A percentile compares a stretch with the other conserved stretches of the same genome.
phyloP scores from a whole-genome alignment of 2,888 invertebrate genomes.

The Strigamia crassipes region DNA sequence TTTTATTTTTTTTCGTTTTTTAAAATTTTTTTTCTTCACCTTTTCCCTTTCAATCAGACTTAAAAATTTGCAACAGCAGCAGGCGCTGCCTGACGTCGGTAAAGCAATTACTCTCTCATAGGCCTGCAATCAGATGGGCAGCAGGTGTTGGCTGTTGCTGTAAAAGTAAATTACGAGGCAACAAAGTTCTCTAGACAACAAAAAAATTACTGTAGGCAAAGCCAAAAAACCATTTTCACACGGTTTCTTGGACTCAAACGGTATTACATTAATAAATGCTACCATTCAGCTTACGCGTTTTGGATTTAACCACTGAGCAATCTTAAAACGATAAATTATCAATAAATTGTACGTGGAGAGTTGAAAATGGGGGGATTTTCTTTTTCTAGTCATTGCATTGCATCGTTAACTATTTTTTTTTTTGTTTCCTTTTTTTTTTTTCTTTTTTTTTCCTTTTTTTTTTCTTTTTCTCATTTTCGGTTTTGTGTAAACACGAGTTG shows the following conservation, averaged over 20 bases:
- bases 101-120: constrained; percentile 42
- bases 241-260: constrained; percentile 20
- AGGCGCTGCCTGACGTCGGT: constrained; percentile 36
- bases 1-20: background rate
- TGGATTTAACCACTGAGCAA: background rate
- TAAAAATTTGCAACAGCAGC: constrained; percentile 39
- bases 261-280: constrained; percentile 8
- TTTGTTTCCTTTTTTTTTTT: background rate
- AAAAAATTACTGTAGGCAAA: constrained; percentile 1
- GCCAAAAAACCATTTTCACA: constrained; percentile 35
- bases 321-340: background rate
- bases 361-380: background rate
- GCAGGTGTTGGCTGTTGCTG: constrained; percentile 42
- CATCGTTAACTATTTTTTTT: background rate
- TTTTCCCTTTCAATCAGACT: constrained; percentile 20
- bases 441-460: background rate
- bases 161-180: constrained; percentile 38
- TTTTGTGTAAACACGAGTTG: background rate
- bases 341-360: background rate
- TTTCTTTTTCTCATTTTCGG: background rate
- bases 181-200: constrained; percentile 35
- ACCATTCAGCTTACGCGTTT: background rate
- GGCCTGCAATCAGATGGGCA: constrained; percentile 39
- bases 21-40: background rate
- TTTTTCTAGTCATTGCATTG: background rate